Base-by-base conservation (phyloP, 2,113 vertebrate species). In the Xerus inauris region DNA sequence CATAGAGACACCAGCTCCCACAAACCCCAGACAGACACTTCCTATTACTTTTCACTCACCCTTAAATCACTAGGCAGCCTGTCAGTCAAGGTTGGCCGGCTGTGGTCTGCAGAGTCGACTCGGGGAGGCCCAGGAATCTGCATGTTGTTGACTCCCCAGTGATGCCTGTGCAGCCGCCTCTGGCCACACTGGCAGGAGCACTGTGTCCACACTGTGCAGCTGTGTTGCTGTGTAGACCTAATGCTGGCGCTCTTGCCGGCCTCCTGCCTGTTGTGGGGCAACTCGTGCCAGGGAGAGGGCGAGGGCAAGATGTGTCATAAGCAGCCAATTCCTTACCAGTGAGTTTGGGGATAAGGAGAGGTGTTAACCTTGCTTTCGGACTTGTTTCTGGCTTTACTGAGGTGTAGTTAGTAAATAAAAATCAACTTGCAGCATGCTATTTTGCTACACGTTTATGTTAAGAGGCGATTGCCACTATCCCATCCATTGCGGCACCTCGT, bases 141-240 rank as follows among this genome's bases (percentile, higher is more conserved):
- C 51, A 22, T 38, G n/a, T 73, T 8, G n/a, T 38, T 9, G 8
- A 32, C 38, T 19, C 19, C 30, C 40, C 11, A 17, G 28, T 2
- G 57, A 32, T 28, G 24, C n/a, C 35, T 6, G 2, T 2, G 1
- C 5, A 40, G 64, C 30, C 28, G 20, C 8, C 42, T 76, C 14
- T 14, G 45, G 28, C 38, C 71, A 14, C n/a, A 8, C 42, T 0
- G 1, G 62, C 5, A 1, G 10, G 81, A 77, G 30, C 32, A n/a
- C 32, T 2, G 0, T 20, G n/a, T n/a, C n/a, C n/a, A n/a, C n/a
- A n/a, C 3, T 22, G 19, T 0, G 22, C 3, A 11, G 40, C 1
- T 1, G 30, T 32, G 59, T 30, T 47, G n/a, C 14, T 30, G 26
- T 8, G 51, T 40, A 51, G 47, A 10, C 42, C 12, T 14, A 47